Evolutionary conservation across 2,888 invertebrate species (phyloP).

Genomic region (Xestia sexstrigata): DNA sequence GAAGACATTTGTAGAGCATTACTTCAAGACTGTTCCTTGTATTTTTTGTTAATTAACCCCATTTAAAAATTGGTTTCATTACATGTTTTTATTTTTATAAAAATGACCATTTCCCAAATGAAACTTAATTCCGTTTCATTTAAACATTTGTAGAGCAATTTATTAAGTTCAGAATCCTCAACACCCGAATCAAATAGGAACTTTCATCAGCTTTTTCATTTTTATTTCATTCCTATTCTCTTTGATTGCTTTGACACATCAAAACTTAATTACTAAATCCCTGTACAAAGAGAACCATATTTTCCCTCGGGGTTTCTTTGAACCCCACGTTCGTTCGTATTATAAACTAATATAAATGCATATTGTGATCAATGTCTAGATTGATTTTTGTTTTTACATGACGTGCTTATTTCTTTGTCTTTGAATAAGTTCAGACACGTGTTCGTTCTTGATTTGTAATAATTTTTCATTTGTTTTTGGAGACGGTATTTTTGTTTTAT

Average conservation of each 20-base stretch:
- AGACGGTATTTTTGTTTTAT: not conserved
- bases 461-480: slow-evolving; percentile 13
- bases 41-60: not conserved
- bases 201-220: not conserved
- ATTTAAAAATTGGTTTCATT: not conserved
- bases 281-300: slow-evolving; percentile 23
- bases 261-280: slow-evolving; percentile 41
- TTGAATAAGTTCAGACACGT: not conserved
- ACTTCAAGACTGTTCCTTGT: not conserved
- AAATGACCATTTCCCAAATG: too few relatives aligned
- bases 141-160: not conserved
- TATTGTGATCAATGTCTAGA: slow-evolving; percentile 4
- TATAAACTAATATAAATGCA: slow-evolving; percentile 5
- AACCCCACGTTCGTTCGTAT: not conserved
- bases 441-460: not conserved
- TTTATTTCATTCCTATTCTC: slow-evolving; percentile 15
- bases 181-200: slow-evolving; percentile 1
- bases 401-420: slow-evolving; percentile 18
- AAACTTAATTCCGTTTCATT: not conserved
- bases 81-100: too few relatives aligned
- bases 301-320: slow-evolving; percentile 14
- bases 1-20: not conserved
- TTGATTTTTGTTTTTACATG: slow-evolving; percentile 1
- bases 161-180: not conserved
- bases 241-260: slow-evolving; percentile 55